These are phyloP conservation scores for Acanthacorydalis orientalis DNA, from an alignment of 2,888 invertebrate species.

Conservation along the genomic window DNA sequence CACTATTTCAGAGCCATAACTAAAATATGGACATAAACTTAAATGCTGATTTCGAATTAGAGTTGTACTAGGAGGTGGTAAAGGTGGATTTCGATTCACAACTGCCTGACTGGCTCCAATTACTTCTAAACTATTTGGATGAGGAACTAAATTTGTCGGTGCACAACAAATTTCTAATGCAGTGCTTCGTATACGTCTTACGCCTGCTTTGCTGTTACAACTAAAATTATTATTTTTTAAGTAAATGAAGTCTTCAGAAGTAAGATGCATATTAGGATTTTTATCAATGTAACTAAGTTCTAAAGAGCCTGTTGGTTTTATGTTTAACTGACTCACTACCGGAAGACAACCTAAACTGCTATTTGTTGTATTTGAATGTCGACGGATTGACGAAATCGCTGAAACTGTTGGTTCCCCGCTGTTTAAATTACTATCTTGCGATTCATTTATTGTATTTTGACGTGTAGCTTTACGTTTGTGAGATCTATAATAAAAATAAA, in stretches of 20 bases:
- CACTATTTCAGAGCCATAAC: slow-evolving; percentile 57
- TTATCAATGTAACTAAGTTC: slow-evolving; percentile 33
- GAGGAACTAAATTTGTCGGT: slow-evolving; percentile 55
- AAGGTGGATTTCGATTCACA: slow-evolving; percentile 16
- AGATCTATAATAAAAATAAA: not conserved
- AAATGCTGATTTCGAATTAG: slow-evolving; percentile 52
- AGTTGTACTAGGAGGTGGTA: slow-evolving; percentile 47
- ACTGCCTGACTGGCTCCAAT: slow-evolving; percentile 38
- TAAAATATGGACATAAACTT: slow-evolving; percentile 46
- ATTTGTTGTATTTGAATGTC: slow-evolving; percentile 45
- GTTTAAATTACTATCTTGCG: slow-evolving; percentile 4
- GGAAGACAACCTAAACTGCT: slow-evolving; percentile 33
- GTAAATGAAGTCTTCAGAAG: slow-evolving; percentile 21
- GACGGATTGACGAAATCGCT: slow-evolving; percentile 33
- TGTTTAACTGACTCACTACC: slow-evolving; percentile 29
- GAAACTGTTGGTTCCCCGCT: slow-evolving; percentile 24
- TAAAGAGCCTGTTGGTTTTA: slow-evolving; percentile 37
- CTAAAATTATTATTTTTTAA: slow-evolving; percentile 18
- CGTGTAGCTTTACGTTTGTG: not conserved
- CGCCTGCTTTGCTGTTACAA: slow-evolving; percentile 28
- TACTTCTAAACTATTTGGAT: slow-evolving; percentile 67
- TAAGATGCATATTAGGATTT: slow-evolving; percentile 23
- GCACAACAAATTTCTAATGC: slow-evolving; percentile 55
- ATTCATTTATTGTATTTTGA: not conserved
- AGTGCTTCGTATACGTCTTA: slow-evolving; percentile 51